Evolutionary conservation across 2,888 invertebrate genomes (phyloP), one percentile per base, ranked within the genome.

Genomic region (Cyaniris semiargus): DNA sequence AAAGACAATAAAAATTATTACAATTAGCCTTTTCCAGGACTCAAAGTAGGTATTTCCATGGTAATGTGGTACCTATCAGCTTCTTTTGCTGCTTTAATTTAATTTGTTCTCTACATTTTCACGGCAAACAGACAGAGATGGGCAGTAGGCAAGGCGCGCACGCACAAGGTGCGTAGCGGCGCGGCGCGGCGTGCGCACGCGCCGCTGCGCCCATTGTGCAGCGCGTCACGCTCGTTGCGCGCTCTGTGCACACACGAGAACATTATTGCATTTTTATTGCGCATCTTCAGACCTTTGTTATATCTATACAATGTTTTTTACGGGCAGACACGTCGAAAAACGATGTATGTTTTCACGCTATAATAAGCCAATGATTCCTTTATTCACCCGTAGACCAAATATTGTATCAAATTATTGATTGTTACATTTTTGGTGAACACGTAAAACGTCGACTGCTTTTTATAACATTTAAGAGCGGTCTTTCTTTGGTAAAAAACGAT

Each of bases 181-280:
- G 75, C 75, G 75, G 38, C 7, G 79, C 76, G 80, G 7, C 34
- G 82, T 83, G 85, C 85, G 91, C 93, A 92, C 92, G 92, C 93
- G 93, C 85, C 89, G 87, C 78, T 87, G 86, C 81, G 82, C 86
- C 89, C 84, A 90, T 92, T 92, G 90, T 91, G 86, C 86, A 87
- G 85, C 88, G 82, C 89, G 90, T 89, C 90, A 90, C 91, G 91
- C 89, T 81, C 86, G 86, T 89, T 87, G 87, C 83, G 82, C 84
- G 84, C 83, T 82, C 86, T 86, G 85, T 85, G 87, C 85, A 85
- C 86, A 85, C 87, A 87, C 86, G 86, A 88, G 86, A 87, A 86
- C 86, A 86, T 91, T 92, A 93, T 91, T 91, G 88, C 91, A 87
- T 91, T 91, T 92, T 93, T 90, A 93, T 93, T 91, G 89, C 92